phyloP scores from a whole-genome alignment of 2,888 invertebrate genomes.

The Ryuthela nishihirai region DNA sequence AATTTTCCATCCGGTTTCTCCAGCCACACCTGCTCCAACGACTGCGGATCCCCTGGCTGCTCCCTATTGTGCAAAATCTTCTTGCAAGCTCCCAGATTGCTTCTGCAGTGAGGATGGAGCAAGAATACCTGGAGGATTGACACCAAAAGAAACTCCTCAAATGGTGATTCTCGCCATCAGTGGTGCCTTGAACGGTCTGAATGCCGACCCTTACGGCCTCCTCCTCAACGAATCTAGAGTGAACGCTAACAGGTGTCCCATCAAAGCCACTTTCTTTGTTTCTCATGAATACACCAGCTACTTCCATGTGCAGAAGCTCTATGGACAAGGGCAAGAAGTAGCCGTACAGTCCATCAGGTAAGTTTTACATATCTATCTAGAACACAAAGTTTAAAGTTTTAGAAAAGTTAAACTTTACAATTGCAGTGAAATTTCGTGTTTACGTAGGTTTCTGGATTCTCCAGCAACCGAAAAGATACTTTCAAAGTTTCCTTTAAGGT shows the following conservation, averaged over 20 bases:
- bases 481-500: too few relatives aligned
- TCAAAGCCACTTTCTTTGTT: conserved; percentile 88
- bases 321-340: conserved; percentile 86
- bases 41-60: conserved; percentile 67
- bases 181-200: conserved; percentile 87
- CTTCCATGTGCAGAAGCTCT: conserved; percentile 83
- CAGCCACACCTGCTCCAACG: conserved; percentile 21
- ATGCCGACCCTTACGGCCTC: conserved; percentile 79
- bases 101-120: conserved; percentile 91
- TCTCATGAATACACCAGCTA: conserved; percentile 91
- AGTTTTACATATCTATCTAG: too few relatives aligned
- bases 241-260: conserved; percentile 85
- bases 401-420: too few relatives aligned
- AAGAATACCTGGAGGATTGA: conserved; percentile 74
- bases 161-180: conserved; percentile 89
- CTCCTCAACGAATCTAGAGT: conserved; percentile 52
- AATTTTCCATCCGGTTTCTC: too few relatives aligned
- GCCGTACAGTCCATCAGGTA: conserved; percentile 85
- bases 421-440: too few relatives aligned
- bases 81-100: conserved; percentile 80
- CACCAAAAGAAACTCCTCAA: conserved; percentile 85
- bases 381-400: too few relatives aligned
- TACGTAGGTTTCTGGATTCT: too few relatives aligned
- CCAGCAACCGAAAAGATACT: too few relatives aligned
- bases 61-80: conserved; percentile 67